Evolutionary conservation across 53 echinoderm and acorn worm species (phyloP), one percentile per base, ranked within the genome.

Genomic region (Crossaster papposus): DNA sequence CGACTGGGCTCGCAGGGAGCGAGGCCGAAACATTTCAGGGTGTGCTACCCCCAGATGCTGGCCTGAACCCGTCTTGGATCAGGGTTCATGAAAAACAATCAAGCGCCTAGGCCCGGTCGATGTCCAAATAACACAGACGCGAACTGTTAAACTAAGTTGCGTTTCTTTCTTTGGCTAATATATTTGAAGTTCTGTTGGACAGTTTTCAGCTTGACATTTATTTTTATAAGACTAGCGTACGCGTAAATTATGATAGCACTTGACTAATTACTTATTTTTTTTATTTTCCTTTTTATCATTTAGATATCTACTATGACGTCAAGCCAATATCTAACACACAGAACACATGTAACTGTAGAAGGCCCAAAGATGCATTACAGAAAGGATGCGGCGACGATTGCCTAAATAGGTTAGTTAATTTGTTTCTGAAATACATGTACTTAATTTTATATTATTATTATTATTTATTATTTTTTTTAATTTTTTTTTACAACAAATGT

Each of bases 351-450:
- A 91, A 88, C 74, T 97, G 97, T 80, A 55, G 70, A 36, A 89
- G 74, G 44, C 97, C 97, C 0, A 72, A 52, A 37, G 89, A 79
- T 9, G 78, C 79, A 2, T 32, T 81, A 17, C 93, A 85, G 52
- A 89, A 78, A n/a, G 97, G 94, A 37, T 97, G 97, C 35, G 88
- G 83, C 13, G 97, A 97, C 11, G 97, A 97, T 65, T 97, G 97
- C 64, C 89, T 97, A 31, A 97, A 97, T 58, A 94, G 97, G 97
- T 96, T 79, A 51, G 92, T 64, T n/a, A 74, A 74, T 2, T 33
- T 68, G 4, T 26, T 28, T 14, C 38, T 38, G 38, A 4, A 38
- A 44, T 44, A 44, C 44, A 44, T 44, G 44, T 44, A 44, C 44
- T 44, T 9, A 9, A 7, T 5, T 44, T 44, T 44, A 44, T 44